A percentile compares a stretch with the other conserved stretches of the same genome.
These are phyloP conservation scores for Pandemis cinnamomeana DNA, from an alignment of 2,888 invertebrate genomes.

Conservation along the genomic window DNA sequence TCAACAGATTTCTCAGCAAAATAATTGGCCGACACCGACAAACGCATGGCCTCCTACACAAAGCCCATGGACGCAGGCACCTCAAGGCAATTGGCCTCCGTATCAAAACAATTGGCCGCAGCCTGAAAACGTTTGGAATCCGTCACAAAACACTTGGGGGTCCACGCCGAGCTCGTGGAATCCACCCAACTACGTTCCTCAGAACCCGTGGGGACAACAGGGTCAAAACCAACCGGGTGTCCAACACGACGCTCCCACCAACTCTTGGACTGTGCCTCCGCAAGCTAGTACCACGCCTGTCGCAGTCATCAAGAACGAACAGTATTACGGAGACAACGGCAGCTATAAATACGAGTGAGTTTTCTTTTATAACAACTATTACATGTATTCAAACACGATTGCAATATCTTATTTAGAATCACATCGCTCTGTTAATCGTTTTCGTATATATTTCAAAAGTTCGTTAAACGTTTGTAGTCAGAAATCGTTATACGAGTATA, in stretches of 20 bases:
- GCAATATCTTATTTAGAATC: neutral
- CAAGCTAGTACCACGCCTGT: conserved; percentile 62
- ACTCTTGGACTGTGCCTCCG: conserved; percentile 44
- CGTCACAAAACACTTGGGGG: conserved; percentile 23
- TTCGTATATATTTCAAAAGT: neutral
- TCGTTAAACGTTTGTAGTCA: neutral
- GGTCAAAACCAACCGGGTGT: conserved; percentile 20
- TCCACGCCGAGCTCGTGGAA: conserved; percentile 18
- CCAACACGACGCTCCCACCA: conserved; percentile 23
- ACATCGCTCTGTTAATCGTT: neutral
- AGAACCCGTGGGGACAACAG: conserved; percentile 32
- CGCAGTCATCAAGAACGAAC: conserved; percentile 78
- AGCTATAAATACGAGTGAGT: conserved; percentile 84
- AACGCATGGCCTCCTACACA: conserved; percentile 47
- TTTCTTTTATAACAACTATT: conserved; percentile 22
- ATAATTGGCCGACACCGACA: conserved; percentile 45
- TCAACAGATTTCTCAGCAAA: conserved; percentile 23
- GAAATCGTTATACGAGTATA: neutral
- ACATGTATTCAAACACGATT: neutral
- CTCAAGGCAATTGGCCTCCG: conserved; percentile 39
- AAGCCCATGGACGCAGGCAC: conserved; percentile 45
- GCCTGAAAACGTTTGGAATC: conserved; percentile 47
- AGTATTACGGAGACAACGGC: conserved; percentile 74
- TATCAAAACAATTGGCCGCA: conserved; percentile 47
- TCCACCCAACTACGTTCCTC: conserved; percentile 26